Conservation (phyloP, 2,113 vertebrate species). For the zebrafish (Danio rerio) region GRCz12tu NC_133191.1:49665501-49666000, state of each 20-base stretch:
- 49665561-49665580: conserved; percentile 28
- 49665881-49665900: conserved; percentile 10
- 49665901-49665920: not conserved
- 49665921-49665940: not conserved
- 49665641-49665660: conserved; percentile 8
- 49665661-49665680: conserved; percentile 17
- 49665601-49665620: conserved; percentile 41
- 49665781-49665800: not conserved
- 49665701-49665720: not conserved
- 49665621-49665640: conserved; percentile 12
- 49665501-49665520: not conserved
- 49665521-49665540: not conserved
- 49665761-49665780: not conserved
- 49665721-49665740: conserved; percentile 3
- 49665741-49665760: not conserved
- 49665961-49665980: conserved; percentile 7
- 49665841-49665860: not conserved
- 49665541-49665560: conserved; percentile 5
- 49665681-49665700: not conserved
- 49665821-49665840: not conserved
- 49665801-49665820: conserved; percentile 9
- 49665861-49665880: conserved; percentile 31
- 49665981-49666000: conserved; percentile 1
- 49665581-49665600: conserved; percentile 8
- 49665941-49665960: conserved; percentile 41